Conservation (phyloP, 2,888 invertebrate genomes). For the Arrhopalites spinosus region DNA sequence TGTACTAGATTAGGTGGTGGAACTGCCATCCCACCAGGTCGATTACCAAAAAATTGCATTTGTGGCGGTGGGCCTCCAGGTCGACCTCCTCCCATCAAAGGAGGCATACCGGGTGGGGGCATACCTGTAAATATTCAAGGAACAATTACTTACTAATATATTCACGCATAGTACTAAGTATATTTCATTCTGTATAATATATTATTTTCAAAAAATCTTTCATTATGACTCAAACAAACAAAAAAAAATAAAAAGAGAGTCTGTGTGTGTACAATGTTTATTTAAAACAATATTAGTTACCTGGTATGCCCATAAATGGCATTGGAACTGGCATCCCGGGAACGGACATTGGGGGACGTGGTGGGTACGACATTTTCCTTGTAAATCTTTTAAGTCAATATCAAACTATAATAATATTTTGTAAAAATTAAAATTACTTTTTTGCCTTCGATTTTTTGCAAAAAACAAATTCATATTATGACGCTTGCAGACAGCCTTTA, state of each 20-base stretch:
- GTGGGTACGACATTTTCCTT: constrained; percentile 86
- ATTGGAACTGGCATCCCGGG: constrained; percentile 58
- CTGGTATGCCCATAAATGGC: constrained; percentile 34
- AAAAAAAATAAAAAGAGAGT: background rate
- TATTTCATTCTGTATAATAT: no score
- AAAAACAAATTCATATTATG: no score
- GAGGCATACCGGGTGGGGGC: constrained; percentile 26
- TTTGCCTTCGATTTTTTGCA: no score
- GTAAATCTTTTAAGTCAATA: background rate
- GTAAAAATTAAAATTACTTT: no score
- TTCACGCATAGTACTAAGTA: no score
- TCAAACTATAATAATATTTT: background rate
- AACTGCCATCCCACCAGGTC: background rate
- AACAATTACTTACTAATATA: no score
- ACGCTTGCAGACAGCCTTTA: no score
- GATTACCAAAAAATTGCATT: background rate
- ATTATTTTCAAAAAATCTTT: no score
- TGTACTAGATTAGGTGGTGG: background rate
- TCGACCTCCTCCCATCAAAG: constrained; percentile 15
- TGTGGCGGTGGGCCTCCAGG: constrained; percentile 5
- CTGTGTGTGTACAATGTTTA: no score
- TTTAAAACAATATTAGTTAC: constrained; percentile 7
- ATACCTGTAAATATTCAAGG: constrained; percentile 17
- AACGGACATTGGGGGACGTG: constrained; percentile 75
- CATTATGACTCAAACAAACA: no score